phyloP scores from a whole-genome alignment of 2,113 vertebrate genomes.

The Choloepus hoffmanni region DNA sequence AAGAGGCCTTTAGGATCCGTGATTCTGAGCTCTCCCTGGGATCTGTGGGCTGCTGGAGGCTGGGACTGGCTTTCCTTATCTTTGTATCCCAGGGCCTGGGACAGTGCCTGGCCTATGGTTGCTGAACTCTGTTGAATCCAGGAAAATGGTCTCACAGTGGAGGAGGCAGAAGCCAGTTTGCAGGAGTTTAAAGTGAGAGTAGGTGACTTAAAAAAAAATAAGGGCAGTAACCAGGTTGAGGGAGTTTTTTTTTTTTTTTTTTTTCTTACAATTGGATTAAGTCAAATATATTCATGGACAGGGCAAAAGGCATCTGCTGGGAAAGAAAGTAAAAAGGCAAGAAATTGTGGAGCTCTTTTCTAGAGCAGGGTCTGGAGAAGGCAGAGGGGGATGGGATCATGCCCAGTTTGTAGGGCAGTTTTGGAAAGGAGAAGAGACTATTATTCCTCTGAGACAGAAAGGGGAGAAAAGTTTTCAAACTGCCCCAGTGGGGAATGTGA shows the following conservation, averaged over 20 bases:
- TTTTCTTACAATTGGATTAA: neutral
- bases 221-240: neutral
- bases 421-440: slow-evolving; percentile 39
- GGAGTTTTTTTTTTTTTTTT: neutral
- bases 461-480: slow-evolving; percentile 69
- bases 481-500: slow-evolving; percentile 36
- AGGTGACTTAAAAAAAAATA: neutral
- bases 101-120: neutral
- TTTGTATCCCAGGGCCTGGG: neutral
- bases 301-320: neutral
- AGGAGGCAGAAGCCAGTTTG: neutral
- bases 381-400: neutral
- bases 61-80: neutral
- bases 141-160: neutral
- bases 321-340: neutral
- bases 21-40: neutral
- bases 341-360: slow-evolving; percentile 25
- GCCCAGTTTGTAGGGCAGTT: slow-evolving; percentile 30
- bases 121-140: neutral
- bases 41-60: neutral
- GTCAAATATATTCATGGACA: neutral
- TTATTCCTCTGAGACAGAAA: slow-evolving; percentile 63
- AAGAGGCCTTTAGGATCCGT: neutral
- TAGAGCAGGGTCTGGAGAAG: neutral
- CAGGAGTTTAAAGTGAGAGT: neutral